Conservation (phyloP, 2,113 vertebrate genomes). For the Macheiramphus alcinus region DNA sequence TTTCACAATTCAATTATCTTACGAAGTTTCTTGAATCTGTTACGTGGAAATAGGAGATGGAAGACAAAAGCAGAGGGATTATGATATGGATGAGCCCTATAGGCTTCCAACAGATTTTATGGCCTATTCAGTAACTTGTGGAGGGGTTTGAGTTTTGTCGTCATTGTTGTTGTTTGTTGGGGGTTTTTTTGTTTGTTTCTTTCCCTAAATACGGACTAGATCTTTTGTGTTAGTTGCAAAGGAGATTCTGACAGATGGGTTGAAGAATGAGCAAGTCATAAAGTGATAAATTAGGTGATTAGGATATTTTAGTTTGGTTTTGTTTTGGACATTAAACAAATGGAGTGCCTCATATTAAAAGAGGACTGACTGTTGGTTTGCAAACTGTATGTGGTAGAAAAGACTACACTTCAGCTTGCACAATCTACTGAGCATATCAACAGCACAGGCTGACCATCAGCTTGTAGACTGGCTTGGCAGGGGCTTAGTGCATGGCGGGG, state of each 20-base stretch:
- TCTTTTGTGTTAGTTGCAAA: background rate
- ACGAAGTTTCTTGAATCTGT: background rate
- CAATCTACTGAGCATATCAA: background rate
- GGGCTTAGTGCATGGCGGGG: fast-evolving
- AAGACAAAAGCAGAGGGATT: background rate
- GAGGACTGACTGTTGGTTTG: background rate
- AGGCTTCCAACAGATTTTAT: background rate
- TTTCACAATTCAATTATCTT: background rate
- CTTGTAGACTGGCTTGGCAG: background rate
- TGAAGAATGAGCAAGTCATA: background rate
- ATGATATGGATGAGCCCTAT: background rate
- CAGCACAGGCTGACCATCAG: background rate
- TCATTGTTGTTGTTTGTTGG: no score
- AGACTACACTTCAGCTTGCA: background rate
- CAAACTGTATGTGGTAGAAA: background rate
- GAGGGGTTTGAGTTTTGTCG: background rate
- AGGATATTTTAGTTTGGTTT: background rate
- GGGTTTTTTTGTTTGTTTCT: background rate
- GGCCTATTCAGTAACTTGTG: background rate
- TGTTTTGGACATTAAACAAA: background rate
- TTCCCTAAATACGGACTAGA: background rate
- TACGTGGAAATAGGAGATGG: background rate
- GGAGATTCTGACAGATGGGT: background rate
- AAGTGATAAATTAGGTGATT: background rate
- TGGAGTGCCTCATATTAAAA: background rate